phyloP scores from a whole-genome alignment of 2,113 vertebrate genomes.

The Leptobrachium leishanense region DNA sequence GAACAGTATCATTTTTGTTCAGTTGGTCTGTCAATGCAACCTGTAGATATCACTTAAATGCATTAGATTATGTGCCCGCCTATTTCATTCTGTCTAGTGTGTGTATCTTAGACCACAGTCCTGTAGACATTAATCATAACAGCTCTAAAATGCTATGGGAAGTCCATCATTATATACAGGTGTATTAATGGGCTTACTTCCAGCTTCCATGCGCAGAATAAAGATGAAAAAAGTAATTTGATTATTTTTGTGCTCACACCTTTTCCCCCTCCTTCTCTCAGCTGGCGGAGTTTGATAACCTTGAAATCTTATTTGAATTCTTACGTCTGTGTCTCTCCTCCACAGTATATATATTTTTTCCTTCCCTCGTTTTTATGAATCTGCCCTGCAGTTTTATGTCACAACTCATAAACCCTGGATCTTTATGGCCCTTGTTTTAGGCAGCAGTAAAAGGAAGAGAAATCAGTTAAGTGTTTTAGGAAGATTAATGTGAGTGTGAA shows the following conservation, averaged over 20 bases:
- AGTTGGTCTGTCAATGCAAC: too few species aligned
- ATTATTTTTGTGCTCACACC: not conserved
- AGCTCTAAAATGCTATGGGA: too few species aligned
- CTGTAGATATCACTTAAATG: too few species aligned
- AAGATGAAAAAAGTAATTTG: not conserved
- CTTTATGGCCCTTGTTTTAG: slow-evolving; percentile 46
- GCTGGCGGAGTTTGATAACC: slow-evolving; percentile 27
- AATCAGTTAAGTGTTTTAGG: slow-evolving; percentile 46
- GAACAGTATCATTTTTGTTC: too few species aligned
- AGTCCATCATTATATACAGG: too few species aligned
- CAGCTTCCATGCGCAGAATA: not conserved
- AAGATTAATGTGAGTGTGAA: slow-evolving; percentile 43
- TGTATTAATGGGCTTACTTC: not conserved
- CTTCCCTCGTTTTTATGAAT: slow-evolving; percentile 38
- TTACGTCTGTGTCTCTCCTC: slow-evolving; percentile 40
- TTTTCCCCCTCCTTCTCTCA: not conserved
- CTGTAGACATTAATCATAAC: too few species aligned
- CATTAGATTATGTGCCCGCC: too few species aligned
- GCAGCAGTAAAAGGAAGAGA: slow-evolving; percentile 43
- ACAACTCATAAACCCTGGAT: slow-evolving; percentile 48
- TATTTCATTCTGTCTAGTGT: too few species aligned
- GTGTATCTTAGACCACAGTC: too few species aligned
- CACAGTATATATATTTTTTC: slow-evolving; percentile 29
- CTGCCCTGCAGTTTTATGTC: slow-evolving; percentile 50
- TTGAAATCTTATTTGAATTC: slow-evolving; percentile 46